Base-by-base conservation (phyloP, 2,888 invertebrate species). In the Hemicrepidius hirtus region DNA sequence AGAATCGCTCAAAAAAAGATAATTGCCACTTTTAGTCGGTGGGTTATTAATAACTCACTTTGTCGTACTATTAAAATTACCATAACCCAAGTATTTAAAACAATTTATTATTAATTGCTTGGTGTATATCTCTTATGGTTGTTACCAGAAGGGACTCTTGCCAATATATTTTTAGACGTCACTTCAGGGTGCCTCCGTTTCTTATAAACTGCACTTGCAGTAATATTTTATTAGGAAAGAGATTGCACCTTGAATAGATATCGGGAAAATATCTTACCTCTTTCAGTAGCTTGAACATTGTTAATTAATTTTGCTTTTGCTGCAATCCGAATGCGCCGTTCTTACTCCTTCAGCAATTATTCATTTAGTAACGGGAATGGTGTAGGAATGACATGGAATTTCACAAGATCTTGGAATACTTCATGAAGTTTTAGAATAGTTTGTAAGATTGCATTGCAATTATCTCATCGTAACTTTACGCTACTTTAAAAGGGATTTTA, bases 31-130 rank as follows among this genome's bases (percentile, higher is more conserved):
- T 77, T 78, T 76, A 73, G 65, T 66, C 75, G 74, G 66, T 46
- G 37, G 71, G 64, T 74, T 72, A 76, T 75, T 80, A 77, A 79
- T 80, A 80, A 80, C 76, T 80, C 78, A 78, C 74, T 78, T 76
- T 74, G 77, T 76, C 71, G 72, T 75, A 73, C 71, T 76, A 75
- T 73, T 71, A 70, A 75, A 75, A 73, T 78, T 77, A 78, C 75
- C 77, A 76, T 76, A 73, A 77, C 76, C 69, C 71, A 73, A 67
- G 79, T 77, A 79, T 79, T 77, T 78, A 78, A 80, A 79, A 80
- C 79, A 79, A 79, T 79, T 79, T 80, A 79, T 80, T 79, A 79
- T 79, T 80, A 79, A 80, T 79, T 77, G 79, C 76, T 73, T 70
- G 71, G 65, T 55, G 70, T 71, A 62, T 68, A 62, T 68, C 68